phyloP scores from a whole-genome alignment of 2,888 invertebrate species.

The Epicampocera succincta region DNA sequence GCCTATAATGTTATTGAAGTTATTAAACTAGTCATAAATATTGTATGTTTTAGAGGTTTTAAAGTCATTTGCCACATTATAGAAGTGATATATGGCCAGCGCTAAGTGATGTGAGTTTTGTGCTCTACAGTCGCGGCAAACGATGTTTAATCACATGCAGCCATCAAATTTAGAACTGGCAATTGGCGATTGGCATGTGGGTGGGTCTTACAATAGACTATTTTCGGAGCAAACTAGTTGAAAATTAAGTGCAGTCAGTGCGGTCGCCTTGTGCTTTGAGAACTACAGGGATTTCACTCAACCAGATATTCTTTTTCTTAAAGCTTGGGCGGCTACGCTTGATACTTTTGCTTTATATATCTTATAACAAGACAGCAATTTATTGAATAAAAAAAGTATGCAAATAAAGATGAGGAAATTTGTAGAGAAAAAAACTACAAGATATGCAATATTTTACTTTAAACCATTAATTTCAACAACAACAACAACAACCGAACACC shows the following conservation, averaged over 20 bases:
- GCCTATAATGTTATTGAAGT: conserved; percentile 49
- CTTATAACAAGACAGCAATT: conserved; percentile 38
- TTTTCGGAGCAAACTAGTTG: background rate
- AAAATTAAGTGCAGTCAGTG: too few species aligned
- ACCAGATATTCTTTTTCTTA: background rate
- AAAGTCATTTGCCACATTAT: conserved; percentile 68
- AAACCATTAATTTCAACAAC: conserved; percentile 63
- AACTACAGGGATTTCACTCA: too few species aligned
- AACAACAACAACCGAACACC: conserved; percentile 15
- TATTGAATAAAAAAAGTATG: conserved; percentile 43
- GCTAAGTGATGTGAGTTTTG: conserved; percentile 55
- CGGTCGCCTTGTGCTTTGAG: too few species aligned
- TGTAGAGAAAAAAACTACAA: conserved; percentile 32
- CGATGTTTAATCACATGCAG: background rate
- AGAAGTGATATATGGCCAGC: conserved; percentile 59
- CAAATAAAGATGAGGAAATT: conserved; percentile 6
- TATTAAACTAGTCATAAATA: conserved; percentile 66
- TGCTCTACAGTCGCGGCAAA: background rate
- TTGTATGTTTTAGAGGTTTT: conserved; percentile 55
- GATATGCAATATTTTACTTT: conserved; percentile 57
- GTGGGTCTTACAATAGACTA: background rate
- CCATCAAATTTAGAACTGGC: background rate
- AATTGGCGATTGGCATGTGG: background rate
- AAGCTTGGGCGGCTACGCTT: background rate
- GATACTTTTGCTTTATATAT: background rate